Percentiles rank a stretch among this genome's conserved stretches.
These are phyloP conservation scores for Notothenia coriiceps DNA, from an alignment of 2,113 vertebrate genomes.

Conservation along the genomic window DNA sequence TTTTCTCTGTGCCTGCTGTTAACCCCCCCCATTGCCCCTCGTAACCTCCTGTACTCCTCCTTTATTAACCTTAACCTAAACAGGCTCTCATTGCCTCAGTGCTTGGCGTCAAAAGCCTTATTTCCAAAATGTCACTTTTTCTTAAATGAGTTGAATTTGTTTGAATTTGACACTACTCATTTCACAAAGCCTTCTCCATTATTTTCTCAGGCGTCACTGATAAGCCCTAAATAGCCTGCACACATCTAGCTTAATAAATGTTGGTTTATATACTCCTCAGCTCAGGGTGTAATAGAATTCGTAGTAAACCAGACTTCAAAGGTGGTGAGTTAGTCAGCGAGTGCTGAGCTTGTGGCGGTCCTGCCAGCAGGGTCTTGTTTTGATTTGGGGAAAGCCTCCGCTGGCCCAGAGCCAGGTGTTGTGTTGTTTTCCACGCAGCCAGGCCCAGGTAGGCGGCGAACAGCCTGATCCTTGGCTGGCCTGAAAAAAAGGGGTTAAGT, in stretches of 20 bases:
- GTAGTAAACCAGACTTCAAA: conserved; percentile 71
- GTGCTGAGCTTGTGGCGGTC: conserved; percentile 43
- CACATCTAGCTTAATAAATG: conserved; percentile 54
- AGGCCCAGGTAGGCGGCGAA: conserved; percentile 67
- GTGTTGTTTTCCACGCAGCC: conserved; percentile 47
- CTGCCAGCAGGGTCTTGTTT: conserved; percentile 70
- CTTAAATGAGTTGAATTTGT: conserved; percentile 13
- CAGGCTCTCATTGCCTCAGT: not conserved
- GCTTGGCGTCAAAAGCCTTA: not conserved
- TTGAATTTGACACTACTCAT: conserved; percentile 13
- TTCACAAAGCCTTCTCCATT: conserved; percentile 32
- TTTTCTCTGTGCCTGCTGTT: conserved; percentile 30
- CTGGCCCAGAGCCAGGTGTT: conserved; percentile 63
- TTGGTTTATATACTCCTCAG: conserved; percentile 60
- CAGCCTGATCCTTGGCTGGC: conserved; percentile 50
- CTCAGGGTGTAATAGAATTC: conserved; percentile 51
- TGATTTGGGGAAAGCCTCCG: conserved; percentile 61
- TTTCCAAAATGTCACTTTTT: conserved; percentile 30
- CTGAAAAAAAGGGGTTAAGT: conserved; percentile 36
- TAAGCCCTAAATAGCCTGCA: conserved; percentile 43
- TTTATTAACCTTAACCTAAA: conserved; percentile 25
- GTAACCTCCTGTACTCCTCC: conserved; percentile 1
- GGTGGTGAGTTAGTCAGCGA: conserved; percentile 40
- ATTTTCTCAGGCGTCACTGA: conserved; percentile 40
- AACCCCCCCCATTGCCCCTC: not conserved